These are phyloP conservation scores for Peromyscus californicus DNA, from an alignment of 2,113 vertebrate species.

Conservation along the genomic window DNA sequence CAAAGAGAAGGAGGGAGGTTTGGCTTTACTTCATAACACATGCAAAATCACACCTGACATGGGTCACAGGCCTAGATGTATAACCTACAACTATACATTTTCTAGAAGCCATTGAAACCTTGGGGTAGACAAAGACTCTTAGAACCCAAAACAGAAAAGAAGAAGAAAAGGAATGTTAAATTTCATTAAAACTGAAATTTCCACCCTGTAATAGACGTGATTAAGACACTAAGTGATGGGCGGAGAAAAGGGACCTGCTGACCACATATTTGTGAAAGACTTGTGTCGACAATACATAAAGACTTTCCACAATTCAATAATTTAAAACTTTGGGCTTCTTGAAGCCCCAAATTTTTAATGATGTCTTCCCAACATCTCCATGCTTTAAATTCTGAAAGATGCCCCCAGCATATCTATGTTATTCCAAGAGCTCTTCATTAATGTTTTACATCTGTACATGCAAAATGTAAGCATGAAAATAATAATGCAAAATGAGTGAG, in stretches of 20 bases:
- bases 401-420: not conserved
- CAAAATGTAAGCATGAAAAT: not conserved
- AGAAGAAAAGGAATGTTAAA: not conserved
- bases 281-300: not conserved
- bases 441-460: not conserved
- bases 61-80: not conserved
- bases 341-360: not conserved
- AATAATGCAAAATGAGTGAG: not conserved
- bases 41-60: not conserved
- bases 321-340: not conserved
- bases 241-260: not conserved
- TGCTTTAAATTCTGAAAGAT: not conserved
- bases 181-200: conserved; percentile 20
- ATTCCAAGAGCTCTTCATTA: not conserved
- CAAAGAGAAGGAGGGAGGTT: not conserved
- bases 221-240: not conserved
- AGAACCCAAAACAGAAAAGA: not conserved
- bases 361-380: not conserved
- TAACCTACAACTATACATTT: not conserved
- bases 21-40: not conserved
- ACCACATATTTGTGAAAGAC: not conserved
- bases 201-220: not conserved
- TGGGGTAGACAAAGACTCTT: not conserved
- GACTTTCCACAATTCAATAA: not conserved
- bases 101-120: not conserved